These are phyloP conservation scores for Lamprotornis superbus DNA, from an alignment of 2,113 vertebrate genomes.

Conservation along the genomic window DNA sequence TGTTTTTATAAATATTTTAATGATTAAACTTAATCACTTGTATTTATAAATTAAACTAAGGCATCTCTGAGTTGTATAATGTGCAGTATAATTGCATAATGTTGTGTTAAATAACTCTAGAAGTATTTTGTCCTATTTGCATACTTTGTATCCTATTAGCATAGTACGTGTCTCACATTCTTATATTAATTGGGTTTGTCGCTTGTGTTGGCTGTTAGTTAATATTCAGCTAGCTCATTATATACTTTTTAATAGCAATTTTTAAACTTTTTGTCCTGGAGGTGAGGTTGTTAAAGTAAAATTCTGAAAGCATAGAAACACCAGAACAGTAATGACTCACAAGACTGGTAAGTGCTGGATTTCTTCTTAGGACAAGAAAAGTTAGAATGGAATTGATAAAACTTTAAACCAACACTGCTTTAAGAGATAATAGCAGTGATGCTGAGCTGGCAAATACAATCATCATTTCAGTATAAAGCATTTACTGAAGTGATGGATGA, in stretches of 20 bases:
- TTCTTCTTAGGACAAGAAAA: background rate
- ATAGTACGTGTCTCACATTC: background rate
- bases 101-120: background rate
- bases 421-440: constrained; percentile 34
- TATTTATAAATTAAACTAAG: background rate
- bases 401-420: background rate
- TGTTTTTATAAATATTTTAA: background rate
- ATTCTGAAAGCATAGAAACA: background rate
- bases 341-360: background rate
- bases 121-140: background rate
- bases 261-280: background rate
- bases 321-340: background rate
- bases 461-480: constrained; percentile 14
- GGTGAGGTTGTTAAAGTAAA: background rate
- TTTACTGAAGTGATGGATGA: constrained; percentile 46
- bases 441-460: constrained; percentile 32
- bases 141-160: background rate
- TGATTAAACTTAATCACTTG: background rate
- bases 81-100: background rate
- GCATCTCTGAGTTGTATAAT: background rate
- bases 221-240: background rate
- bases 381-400: constrained; percentile 40
- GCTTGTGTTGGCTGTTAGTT: background rate
- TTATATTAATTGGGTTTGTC: background rate
- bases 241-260: background rate